Base-by-base conservation (phyloP, 2,113 vertebrate genomes). In the Myotis lucifugus region DNA sequence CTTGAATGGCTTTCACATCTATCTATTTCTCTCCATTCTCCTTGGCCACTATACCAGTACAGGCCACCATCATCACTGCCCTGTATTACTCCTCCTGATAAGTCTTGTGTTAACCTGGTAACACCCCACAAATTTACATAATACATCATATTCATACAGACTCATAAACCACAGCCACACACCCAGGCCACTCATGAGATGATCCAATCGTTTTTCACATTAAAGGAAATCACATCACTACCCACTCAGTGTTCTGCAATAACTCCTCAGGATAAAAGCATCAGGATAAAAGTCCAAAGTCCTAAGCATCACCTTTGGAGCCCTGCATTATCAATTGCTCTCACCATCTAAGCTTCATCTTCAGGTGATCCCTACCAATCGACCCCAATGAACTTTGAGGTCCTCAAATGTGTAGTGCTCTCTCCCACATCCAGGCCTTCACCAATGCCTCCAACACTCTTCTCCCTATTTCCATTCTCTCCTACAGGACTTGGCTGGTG, bases 241-340 rank as follows among this genome's bases (percentile, higher is more conserved):
- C 67, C 27, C 21, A 17, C 76, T 90, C 90, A 78, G 85, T 61
- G 88, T 88, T 90, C 90, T 93, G 72, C 42, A 67, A 48, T 12
- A 78, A 69, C 69, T 90, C 27, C 70, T 83, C 29, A 93, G 7
- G 73, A 77, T 77, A 50, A 32, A 77, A 77, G 89, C 17, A 88
- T 91, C 82, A 70, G 54, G 40, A 92, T 46, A 64, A 82, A 96
- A 83, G 64, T 56, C 32, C 92, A 93, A 92, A 95, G 90, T 67
- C 73, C 78, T 90, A 40, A 81, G 90, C 61, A 48, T 54, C 59
- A 67, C 66, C 77, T 70, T 17, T 4, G 0, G 40, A 34, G n/a
- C 37, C 86, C 37, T 61, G 6, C 3, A 46, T 13, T 46, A 87
- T 61, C 79, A 90, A 70, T 0, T 81, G 32, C 5, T 85, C 77